Base-by-base conservation (phyloP, 1,140 invertebrate genomes). In the Thrips palmi region DNA sequence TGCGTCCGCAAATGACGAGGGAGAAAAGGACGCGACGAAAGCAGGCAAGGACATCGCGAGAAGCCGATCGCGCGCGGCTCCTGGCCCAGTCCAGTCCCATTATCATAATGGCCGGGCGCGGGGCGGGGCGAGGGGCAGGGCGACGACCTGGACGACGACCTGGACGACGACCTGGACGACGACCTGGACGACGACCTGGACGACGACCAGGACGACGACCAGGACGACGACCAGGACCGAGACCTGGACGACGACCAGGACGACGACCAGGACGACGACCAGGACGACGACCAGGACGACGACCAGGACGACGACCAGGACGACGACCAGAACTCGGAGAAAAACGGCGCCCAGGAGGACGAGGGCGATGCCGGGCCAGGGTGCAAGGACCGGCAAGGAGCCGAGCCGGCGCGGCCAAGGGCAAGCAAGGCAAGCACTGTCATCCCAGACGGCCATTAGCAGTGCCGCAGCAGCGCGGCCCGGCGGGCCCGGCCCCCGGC, bases 281-380 rank as follows among this genome's bases (percentile, higher is more conserved):
- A 46, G 33, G 35, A 37, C 0, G 42, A 38, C 17, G 38, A 45
- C 20, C 30, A 42, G 18, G 43, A 45, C n/a, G 45, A 30, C 3
- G 45, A 39, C 1, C 36, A 37, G 1, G 33, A 46, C 14, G 37
- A 41, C 23, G 42, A 33, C 8, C 39, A 44, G 29, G 41, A 46
- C 34, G 38, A 46, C 25, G 24, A 37, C 11, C 39, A 37, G 2
- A 33, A 43, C 17, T 39, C 43, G 25, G 45, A 42, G 1, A 24
- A 46, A 28, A 46, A 46, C 23, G 45, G 35, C 2, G 36, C 39
- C 6, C 41, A 46, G 22, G 43, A 40, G 14, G 45, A 40, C 11
- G 35, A 42, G 20, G 23, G 18, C n/a, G n/a, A n/a, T n/a, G n/a
- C n/a, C n/a, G n/a, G n/a, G n/a, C n/a, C n/a, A n/a, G n/a, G n/a